Evolutionary conservation across 1,140 invertebrate genomes (phyloP).

Genomic region (Drosophila funebris): DNA sequence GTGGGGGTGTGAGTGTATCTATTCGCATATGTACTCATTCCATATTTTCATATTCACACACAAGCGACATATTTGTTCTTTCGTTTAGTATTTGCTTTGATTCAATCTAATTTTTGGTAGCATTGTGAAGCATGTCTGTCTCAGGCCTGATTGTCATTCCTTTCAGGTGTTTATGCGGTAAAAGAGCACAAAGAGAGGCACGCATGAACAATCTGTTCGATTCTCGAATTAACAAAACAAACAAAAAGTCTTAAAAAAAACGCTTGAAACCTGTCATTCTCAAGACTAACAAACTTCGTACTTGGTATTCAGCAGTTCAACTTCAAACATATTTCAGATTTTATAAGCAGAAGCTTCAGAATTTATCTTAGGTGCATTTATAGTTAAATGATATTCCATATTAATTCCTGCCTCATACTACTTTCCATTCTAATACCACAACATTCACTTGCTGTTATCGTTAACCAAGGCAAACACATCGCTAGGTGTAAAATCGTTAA

Average conservation of each 20-base stretch:
- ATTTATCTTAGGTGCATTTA: no score
- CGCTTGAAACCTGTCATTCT: not conserved
- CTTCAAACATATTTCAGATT: no score
- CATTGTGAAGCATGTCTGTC: not conserved
- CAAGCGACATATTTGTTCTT: not conserved
- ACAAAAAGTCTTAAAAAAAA: not conserved
- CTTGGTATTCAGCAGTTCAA: no score
- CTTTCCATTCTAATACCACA: no score
- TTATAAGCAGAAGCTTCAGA: no score
- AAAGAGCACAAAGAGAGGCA: no score
- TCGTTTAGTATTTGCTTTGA: not conserved
- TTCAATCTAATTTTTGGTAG: conserved; percentile 1
- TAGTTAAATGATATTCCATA: not conserved
- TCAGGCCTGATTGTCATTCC: not conserved
- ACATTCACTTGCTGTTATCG: not conserved
- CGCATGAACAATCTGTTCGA: no score
- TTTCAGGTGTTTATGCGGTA: conserved; percentile 7
- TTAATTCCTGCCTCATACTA: not conserved
- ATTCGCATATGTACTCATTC: not conserved
- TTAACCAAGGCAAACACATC: no score
- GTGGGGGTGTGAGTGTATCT: conserved; percentile 8
- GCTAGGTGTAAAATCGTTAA: not conserved
- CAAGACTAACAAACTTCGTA: no score
- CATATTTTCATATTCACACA: no score
- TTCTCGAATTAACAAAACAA: not conserved